Evolutionary conservation across 1,140 invertebrate species (phyloP).

Genomic region (Trissolcus basalis): DNA sequence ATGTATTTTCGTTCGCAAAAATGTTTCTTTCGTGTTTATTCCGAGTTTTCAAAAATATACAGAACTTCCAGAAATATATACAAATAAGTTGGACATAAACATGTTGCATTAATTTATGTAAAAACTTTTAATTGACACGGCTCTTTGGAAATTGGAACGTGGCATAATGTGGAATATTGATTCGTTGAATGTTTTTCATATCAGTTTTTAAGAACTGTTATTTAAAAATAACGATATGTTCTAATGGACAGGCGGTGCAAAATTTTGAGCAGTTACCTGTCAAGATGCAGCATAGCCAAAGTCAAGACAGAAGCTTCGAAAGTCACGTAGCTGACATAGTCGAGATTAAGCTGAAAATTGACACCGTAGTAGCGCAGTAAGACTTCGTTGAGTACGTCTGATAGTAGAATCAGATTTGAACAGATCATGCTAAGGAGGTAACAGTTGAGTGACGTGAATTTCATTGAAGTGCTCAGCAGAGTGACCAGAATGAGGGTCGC

Average conservation of each 20-base stretch:
- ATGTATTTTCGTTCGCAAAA: too few relatives aligned
- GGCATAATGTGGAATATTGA: too few relatives aligned
- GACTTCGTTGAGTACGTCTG: constrained; percentile 62
- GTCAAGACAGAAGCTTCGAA: constrained; percentile 64
- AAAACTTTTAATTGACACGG: too few relatives aligned
- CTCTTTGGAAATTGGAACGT: too few relatives aligned
- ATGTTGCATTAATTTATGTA: too few relatives aligned
- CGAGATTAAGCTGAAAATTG: constrained; percentile 58
- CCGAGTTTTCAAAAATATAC: too few relatives aligned
- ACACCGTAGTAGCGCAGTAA: constrained; percentile 55
- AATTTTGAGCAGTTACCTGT: constrained; percentile 38
- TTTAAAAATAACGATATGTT: background rate
- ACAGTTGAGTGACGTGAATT: constrained; percentile 47
- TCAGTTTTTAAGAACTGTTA: background rate
- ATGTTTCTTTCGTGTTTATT: too few relatives aligned
- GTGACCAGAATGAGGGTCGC: constrained; percentile 46
- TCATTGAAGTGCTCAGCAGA: constrained; percentile 39
- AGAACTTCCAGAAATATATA: too few relatives aligned
- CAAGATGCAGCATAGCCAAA: constrained; percentile 62
- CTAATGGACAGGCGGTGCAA: too few relatives aligned
- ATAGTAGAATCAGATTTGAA: constrained; percentile 63
- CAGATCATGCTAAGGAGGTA: constrained; percentile 64
- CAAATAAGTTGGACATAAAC: too few relatives aligned
- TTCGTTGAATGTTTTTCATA: too few relatives aligned
- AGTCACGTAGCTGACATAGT: constrained; percentile 63